Percentiles rank a stretch among this genome's conserved stretches.
Evolutionary conservation across 2,888 invertebrate genomes (phyloP).

Genomic region (Helicoverpa assulta): DNA sequence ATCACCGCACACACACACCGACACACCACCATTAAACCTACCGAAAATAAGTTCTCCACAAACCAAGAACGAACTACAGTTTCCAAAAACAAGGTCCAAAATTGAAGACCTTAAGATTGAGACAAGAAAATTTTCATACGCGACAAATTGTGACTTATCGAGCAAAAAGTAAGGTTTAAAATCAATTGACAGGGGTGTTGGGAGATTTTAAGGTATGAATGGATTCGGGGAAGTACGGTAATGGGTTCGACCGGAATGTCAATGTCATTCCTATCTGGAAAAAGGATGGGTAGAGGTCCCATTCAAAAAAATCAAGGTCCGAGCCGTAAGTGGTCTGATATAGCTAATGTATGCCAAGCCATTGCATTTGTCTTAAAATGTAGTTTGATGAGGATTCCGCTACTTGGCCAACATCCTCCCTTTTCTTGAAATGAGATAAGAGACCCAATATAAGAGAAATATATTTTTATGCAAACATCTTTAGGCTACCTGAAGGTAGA

Average conservation of each 20-base stretch:
- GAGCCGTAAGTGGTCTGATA: conserved; percentile 61
- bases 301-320: conserved; percentile 68
- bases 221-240: conserved; percentile 86
- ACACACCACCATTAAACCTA: conserved; percentile 71
- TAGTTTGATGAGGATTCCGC: conserved; percentile 31
- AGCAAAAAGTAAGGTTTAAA: conserved; percentile 70
- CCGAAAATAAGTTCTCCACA: conserved; percentile 68
- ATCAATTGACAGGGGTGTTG: conserved; percentile 47
- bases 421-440: conserved; percentile 12
- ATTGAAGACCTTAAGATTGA: conserved; percentile 20
- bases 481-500: background rate
- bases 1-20: conserved; percentile 75
- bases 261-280: conserved; percentile 80
- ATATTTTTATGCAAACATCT: conserved; percentile 1
- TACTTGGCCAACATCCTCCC: conserved; percentile 29
- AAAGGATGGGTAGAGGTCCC: conserved; percentile 73
- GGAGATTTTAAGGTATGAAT: conserved; percentile 75
- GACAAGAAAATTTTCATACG: conserved; percentile 9
- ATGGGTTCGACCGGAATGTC: conserved; percentile 84
- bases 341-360: conserved; percentile 50
- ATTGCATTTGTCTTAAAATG: conserved; percentile 46
- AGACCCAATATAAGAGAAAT: conserved; percentile 17
- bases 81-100: conserved; percentile 52
- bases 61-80: conserved; percentile 60
- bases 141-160: conserved; percentile 49